Evolutionary conservation across 2,888 invertebrate species (phyloP), one percentile per base, ranked within the genome.

Genomic region (Ormyrus rosae): DNA sequence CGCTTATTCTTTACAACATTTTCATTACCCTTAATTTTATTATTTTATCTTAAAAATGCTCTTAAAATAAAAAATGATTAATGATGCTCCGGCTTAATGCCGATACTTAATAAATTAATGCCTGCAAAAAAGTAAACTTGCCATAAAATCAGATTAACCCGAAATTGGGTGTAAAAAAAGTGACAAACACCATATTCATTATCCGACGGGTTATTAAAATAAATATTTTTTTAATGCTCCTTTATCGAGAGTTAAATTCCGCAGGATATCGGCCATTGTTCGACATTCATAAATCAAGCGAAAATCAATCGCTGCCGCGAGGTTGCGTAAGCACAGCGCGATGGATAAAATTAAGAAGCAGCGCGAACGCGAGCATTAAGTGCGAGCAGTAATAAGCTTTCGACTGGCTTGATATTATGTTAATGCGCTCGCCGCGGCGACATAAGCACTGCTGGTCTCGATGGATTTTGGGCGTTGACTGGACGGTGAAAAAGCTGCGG

Each of bases 381-480:
- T 6, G 34, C 34, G 45, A 71, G 48, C 11, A 55, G 48, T 9
- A 45, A 50, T 56, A 51, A 68, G 13, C 11, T 64, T 50, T 46
- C 7, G 34, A 50, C 60, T 46, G 51, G 64, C 50, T 74, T 50
- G 69, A 79, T 79, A 79, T 79, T 79, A 74, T 74, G 73, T 69
- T 79, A 63, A 74, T 74, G 46, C 34, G 5, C 6, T 11, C 4
- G 69, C 55, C 55, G 55, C 34, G 48, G 9, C 58, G 58, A n/a
- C 58, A 13, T 8, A n/a, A 45, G 46, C 7, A 6, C 60, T n/a
- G 34, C 8, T 50, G 6, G 13, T 67, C 34, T 4, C 51, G 65
- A 9, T 4, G 51, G n/a, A 67, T 51, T 19, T 51, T 19, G 51
- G 10, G 58, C 60, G 60, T 71, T 50, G 60, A 71, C 19, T 56